Base-by-base conservation (phyloP, 2,888 invertebrate species). In the Morpho deidamia region DNA sequence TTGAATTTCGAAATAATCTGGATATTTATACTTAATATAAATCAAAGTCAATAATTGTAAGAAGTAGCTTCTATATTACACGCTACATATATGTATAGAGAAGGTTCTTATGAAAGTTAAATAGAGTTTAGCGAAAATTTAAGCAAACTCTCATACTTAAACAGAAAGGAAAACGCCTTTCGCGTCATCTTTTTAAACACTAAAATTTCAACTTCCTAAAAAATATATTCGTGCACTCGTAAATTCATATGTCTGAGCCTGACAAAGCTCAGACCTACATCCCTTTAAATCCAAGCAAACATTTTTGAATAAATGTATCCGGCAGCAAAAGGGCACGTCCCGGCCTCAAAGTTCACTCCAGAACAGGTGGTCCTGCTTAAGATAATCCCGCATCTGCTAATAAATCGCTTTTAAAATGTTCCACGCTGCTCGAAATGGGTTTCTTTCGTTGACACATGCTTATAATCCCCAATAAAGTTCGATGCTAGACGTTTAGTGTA, bases 331-430 rank as follows among this genome's bases (percentile, higher is more conserved):
- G 76, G 72, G 70, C 76, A 76, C 68, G 74, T 71, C 69, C 70
- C 38, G 59, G 60, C 59, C 63, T 68, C 65, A 69, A 65, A 63
- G 69, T 65, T 70, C 69, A 76, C 72, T 74, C 65, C 67, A 60
- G 74, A 85, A 86, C 88, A 88, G 87, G 86, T 88, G 87, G 80
- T 76, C 73, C 71, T 72, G 69, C 81, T 86, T 83, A 84, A 73
- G 74, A 74, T 87, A 86, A 88, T 87, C 86, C 74, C 65, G 67
- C 85, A 82, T 79, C 80, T 83, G 61, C 69, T 78, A 74, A 82
- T 79, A 69, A 73, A 78, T 76, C 61, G 68, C 66, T 70, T 70
- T 72, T 72, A 70, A 76, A 74, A 70, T 67, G 70, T 54, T 60
- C 43, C 50, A 43, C 38, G 52, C 52, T 73, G 66, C 72, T 74